Base-by-base conservation (phyloP, 2,888 invertebrate species). In the Melieria crassipennis region DNA sequence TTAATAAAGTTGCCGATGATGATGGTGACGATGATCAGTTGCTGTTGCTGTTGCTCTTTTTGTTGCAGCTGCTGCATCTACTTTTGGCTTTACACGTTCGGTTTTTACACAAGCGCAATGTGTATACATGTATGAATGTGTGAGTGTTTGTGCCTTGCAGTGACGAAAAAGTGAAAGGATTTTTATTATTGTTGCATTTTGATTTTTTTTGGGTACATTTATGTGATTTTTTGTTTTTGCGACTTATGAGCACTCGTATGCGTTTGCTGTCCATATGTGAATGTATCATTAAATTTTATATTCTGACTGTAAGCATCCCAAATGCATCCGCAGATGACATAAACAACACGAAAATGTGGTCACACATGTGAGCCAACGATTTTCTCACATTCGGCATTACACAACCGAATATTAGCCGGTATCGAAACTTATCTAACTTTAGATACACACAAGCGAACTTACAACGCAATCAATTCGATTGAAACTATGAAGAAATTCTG, bases 111-210 rank as follows among this genome's bases (percentile, higher is more conserved):
- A 30, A 30, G 30, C 30, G 30, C 30, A 30, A 30, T 30, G 1
- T 30, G 30, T 30, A 30, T 30, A 30, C 30, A 30, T 30, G 30
- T 30, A 30, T 30, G 30, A 30, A 30, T 30, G 30, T 30, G 30
- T 30, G 30, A 30, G 30, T 30, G 30, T 30, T 30, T 30, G 30
- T 30, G 30, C 30, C 30, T 61, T 43, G 60, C 43, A 52, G 45
- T 67, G 58, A 48, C 46, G 57, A 60, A 71, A 73, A 73, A 73
- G 73, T 73, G 73, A 73, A 73, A 73, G 73, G 73, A 73, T 73
- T 71, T 58, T 55, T 45, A 69, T 57, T 55, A 47, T 61, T 68
- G 69, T 50, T 47, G 30, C 50, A 56, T 71, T 62, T 58, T 63
- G 61, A 46, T 60, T 46, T 57, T 70, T 11, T 66, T 66, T 66